Conservation (phyloP, 1,140 invertebrate genomes). For the Drosophila malerkotliana region DNA sequence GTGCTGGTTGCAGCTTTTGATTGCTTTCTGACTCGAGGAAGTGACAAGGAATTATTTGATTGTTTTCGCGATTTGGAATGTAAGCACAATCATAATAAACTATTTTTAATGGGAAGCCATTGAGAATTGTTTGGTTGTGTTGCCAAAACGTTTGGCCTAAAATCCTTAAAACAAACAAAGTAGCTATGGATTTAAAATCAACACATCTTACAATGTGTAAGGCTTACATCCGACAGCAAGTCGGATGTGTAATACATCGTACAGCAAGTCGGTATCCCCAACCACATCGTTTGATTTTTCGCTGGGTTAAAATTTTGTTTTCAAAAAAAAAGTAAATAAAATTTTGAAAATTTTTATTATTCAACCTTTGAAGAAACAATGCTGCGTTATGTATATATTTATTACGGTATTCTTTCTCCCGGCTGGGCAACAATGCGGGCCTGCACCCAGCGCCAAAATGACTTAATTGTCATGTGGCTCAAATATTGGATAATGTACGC, state of each 20-base stretch:
- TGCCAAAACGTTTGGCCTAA: not conserved
- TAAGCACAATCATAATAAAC: constrained; percentile 45
- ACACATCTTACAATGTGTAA: not conserved
- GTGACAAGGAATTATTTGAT: constrained; percentile 54
- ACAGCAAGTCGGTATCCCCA: not conserved
- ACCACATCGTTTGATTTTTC: not conserved
- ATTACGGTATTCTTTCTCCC: constrained; percentile 12
- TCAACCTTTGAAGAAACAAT: not conserved
- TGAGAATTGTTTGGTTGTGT: not conserved
- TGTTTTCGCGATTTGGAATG: constrained; percentile 29
- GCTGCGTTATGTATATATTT: constrained; percentile 7
- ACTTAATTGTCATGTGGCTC: constrained; percentile 7
- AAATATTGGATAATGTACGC: constrained; percentile 26
- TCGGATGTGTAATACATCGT: no score
- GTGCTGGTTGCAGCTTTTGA: constrained; percentile 39
- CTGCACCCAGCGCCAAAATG: not conserved
- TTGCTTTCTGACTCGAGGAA: constrained; percentile 40
- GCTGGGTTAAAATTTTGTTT: not conserved
- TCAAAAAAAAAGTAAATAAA: not conserved
- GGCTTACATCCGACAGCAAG: not conserved
- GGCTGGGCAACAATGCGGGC: constrained; percentile 10
- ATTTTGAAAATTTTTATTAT: not conserved
- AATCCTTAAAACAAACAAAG: not conserved
- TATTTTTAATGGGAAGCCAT: constrained; percentile 28
- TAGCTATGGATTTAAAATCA: not conserved